phyloP scores from a whole-genome alignment of 2,888 invertebrate genomes.

The Nomada fucata region DNA sequence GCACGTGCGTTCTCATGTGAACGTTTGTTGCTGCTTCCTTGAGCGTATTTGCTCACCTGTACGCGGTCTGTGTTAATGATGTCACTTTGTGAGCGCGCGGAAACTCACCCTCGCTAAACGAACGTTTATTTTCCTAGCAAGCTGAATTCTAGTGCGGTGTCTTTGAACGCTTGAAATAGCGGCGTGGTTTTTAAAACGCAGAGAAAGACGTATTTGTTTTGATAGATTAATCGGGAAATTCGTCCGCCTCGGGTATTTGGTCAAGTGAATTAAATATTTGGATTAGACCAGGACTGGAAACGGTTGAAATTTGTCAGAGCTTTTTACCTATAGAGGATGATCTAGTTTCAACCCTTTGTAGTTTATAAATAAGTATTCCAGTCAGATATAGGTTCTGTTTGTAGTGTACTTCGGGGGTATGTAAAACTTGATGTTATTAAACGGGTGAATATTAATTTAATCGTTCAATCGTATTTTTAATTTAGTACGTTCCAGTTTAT shows the following conservation, averaged over 20 bases:
- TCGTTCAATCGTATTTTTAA: no score
- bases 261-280: not conserved
- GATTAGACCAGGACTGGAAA: not conserved
- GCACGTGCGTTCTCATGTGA: not conserved
- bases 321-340: no score
- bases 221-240: not conserved
- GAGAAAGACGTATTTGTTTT: not conserved
- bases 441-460: no score
- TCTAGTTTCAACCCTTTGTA: not conserved
- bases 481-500: no score
- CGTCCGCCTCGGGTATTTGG: not conserved
- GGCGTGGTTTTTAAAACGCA: not conserved
- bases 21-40: conserved; percentile 27
- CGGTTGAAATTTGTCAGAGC: not conserved
- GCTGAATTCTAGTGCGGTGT: not conserved
- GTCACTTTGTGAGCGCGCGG: not conserved
- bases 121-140: conserved; percentile 8
- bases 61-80: conserved; percentile 5
- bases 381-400: not conserved
- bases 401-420: not conserved
- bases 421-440: not conserved
- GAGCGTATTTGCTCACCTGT: conserved; percentile 24
- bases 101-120: not conserved
- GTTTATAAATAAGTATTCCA: not conserved
- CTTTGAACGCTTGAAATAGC: not conserved